phyloP scores from a whole-genome alignment of 2,888 invertebrate species.

The Scaptomyza caliginosa region DNA sequence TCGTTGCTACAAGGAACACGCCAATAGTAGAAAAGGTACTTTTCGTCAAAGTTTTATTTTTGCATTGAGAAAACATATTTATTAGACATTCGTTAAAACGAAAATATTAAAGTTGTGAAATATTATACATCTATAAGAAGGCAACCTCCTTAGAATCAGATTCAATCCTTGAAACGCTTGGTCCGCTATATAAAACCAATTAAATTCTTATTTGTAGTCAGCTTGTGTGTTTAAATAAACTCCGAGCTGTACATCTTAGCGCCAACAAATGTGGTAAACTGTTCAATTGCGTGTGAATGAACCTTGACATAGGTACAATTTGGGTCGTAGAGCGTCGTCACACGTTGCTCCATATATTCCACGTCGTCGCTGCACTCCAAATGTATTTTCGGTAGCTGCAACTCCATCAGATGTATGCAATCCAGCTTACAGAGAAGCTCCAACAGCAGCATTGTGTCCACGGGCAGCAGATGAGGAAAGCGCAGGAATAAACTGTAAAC shows the following conservation, averaged over 20 bases:
- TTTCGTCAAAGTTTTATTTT: too few relatives aligned
- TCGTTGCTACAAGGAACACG: background rate
- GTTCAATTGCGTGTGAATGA: constrained; percentile 85
- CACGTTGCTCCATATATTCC: constrained; percentile 74
- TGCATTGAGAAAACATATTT: too few relatives aligned
- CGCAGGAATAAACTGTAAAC: constrained; percentile 86
- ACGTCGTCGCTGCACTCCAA: constrained; percentile 75
- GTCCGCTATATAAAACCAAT: background rate
- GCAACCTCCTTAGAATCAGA: background rate
- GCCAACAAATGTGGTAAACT: constrained; percentile 86
- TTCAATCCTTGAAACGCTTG: background rate
- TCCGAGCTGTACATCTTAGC: constrained; percentile 85
- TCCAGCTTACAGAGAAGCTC: constrained; percentile 86
- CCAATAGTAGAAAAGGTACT: too few relatives aligned
- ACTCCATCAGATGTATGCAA: constrained; percentile 85
- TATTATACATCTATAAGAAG: background rate
- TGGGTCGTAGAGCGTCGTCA: constrained; percentile 85
- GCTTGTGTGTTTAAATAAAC: constrained; percentile 81
- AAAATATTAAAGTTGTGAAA: too few relatives aligned
- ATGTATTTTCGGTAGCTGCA: constrained; percentile 68
- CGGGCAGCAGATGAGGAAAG: constrained; percentile 88
- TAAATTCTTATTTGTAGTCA: background rate
- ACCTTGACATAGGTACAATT: constrained; percentile 85
- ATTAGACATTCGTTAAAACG: too few relatives aligned
- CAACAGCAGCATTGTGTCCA: constrained; percentile 82